phyloP scores from a whole-genome alignment of 2,888 invertebrate species.

The Bellardia bayeri region DNA sequence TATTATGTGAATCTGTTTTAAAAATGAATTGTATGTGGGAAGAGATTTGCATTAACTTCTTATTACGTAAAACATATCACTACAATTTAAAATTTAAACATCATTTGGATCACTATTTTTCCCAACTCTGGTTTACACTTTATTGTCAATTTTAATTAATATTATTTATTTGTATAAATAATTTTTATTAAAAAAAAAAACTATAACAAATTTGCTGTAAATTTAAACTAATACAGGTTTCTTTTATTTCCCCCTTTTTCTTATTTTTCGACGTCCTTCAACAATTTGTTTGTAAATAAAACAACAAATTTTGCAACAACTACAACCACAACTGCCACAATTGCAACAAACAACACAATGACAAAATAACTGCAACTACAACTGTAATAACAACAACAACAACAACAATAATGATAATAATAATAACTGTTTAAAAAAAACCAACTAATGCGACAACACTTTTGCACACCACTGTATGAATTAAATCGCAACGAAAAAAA shows the following conservation, averaged over 20 bases:
- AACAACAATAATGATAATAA: slow-evolving; percentile 28
- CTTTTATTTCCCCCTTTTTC: slow-evolving; percentile 77
- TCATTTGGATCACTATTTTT: neutral
- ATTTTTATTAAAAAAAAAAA: slow-evolving; percentile 25
- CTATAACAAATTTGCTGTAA: slow-evolving; percentile 37
- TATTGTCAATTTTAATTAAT: slow-evolving; percentile 25
- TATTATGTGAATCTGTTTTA: no score
- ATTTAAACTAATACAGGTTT: slow-evolving; percentile 79
- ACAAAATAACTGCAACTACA: slow-evolving; percentile 49
- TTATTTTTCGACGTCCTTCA: slow-evolving; percentile 77
- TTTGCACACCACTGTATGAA: slow-evolving; percentile 68
- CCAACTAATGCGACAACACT: slow-evolving; percentile 56
- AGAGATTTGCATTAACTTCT: no score
- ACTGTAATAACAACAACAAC: slow-evolving; percentile 41
- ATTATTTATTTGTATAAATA: slow-evolving; percentile 43
- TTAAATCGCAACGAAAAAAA: slow-evolving; percentile 32
- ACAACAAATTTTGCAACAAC: slow-evolving; percentile 53
- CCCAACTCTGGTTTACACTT: slow-evolving; percentile 58
- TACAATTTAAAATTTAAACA: neutral
- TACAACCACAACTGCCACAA: slow-evolving; percentile 62
- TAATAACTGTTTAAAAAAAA: neutral
- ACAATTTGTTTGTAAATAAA: slow-evolving; percentile 72
- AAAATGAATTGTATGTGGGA: no score
- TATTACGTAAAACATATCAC: no score
- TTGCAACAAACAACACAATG: slow-evolving; percentile 53